Percentiles rank a stretch among this genome's conserved stretches.
phyloP scores from a whole-genome alignment of 1,140 invertebrate genomes.

The Oppia nitens region DNA sequence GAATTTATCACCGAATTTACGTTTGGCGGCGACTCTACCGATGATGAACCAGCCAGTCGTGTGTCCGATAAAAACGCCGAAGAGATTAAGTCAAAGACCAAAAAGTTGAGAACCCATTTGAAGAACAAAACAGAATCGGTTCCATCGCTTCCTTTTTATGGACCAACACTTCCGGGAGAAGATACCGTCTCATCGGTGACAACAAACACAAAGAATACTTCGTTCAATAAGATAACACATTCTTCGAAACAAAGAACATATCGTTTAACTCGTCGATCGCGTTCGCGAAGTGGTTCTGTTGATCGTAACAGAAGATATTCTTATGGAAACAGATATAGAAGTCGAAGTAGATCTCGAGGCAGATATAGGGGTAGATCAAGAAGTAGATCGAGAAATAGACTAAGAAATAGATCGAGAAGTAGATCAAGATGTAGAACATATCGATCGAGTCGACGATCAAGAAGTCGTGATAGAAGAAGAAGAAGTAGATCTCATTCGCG shows the following conservation, averaged over 20 bases:
- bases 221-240: background rate
- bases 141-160: background rate
- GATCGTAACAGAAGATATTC: background rate
- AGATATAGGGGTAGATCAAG: background rate
- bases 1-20: slow-evolving; percentile 17
- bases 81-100: background rate
- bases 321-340: background rate
- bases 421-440: background rate
- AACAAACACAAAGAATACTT: slow-evolving; percentile 2
- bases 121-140: background rate
- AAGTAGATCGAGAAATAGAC: background rate
- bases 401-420: background rate
- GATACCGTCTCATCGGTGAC: background rate
- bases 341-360: background rate
- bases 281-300: slow-evolving; percentile 1
- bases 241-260: background rate
- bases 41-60: slow-evolving; percentile 2
- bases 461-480: background rate
- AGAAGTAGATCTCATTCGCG: background rate
- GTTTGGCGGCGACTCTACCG: slow-evolving; percentile 12
- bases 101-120: background rate
- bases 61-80: background rate
- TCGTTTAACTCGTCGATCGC: background rate
- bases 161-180: background rate
- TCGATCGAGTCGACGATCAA: background rate